These are phyloP conservation scores for Drosophila auraria DNA, from an alignment of 1,140 invertebrate genomes.

Conservation along the genomic window DNA sequence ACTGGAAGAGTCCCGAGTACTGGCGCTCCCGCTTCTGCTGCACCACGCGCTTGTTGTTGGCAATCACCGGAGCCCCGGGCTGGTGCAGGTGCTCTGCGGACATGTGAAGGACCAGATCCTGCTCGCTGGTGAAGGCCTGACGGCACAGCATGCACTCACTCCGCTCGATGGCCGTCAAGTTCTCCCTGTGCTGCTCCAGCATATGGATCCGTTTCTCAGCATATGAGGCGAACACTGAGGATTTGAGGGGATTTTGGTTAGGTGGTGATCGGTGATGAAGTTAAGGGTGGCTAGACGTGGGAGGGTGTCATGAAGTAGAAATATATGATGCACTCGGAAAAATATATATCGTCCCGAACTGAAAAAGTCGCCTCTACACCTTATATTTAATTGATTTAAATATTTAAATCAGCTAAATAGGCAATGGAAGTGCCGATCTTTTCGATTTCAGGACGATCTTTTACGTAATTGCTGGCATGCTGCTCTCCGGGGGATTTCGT, in stretches of 20 bases:
- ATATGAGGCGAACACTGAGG: conserved; percentile 73
- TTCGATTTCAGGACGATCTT: conserved; percentile 11
- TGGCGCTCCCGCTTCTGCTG: conserved; percentile 71
- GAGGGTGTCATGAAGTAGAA: conserved; percentile 30
- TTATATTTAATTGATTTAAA: background rate
- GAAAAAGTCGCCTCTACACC: background rate
- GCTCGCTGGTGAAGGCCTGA: conserved; percentile 61
- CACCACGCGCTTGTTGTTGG: conserved; percentile 77
- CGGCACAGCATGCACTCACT: conserved; percentile 81
- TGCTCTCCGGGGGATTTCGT: conserved; percentile 43
- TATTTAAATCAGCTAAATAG: no score
- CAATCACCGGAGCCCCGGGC: conserved; percentile 57
- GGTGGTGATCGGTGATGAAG: background rate
- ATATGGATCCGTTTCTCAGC: conserved; percentile 78
- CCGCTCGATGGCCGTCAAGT: conserved; percentile 73
- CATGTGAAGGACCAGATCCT: conserved; percentile 71
- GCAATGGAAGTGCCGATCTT: background rate
- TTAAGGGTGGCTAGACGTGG: conserved; percentile 17
- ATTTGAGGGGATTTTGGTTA: background rate
- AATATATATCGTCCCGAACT: conserved; percentile 14
- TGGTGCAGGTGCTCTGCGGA: conserved; percentile 56
- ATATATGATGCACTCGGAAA: conserved; percentile 30
- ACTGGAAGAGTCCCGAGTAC: conserved; percentile 76
- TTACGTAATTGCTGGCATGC: conserved; percentile 52
- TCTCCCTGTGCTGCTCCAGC: conserved; percentile 73